Evolutionary conservation across 2,113 vertebrate species (phyloP).

Genomic region (Anhinga rufa): DNA sequence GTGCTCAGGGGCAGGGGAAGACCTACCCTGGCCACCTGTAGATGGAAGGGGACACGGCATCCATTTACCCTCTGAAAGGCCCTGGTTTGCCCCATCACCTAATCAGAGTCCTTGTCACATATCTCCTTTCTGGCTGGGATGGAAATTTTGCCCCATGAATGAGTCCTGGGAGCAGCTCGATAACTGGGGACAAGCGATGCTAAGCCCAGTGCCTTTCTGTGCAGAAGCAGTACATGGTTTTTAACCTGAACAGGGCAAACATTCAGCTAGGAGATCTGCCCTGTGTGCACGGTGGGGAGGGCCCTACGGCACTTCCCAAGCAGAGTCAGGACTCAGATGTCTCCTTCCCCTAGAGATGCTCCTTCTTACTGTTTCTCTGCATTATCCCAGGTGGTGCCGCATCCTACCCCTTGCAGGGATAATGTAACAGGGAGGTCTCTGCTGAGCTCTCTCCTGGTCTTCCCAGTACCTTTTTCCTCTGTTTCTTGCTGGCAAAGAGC

Average conservation of each 20-base stretch:
- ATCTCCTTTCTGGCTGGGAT: background rate
- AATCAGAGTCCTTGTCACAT: background rate
- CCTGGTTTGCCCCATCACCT: background rate
- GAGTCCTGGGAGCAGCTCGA: background rate
- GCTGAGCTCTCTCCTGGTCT: background rate
- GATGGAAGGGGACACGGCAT: accelerated
- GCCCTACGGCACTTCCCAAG: background rate
- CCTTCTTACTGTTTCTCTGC: background rate
- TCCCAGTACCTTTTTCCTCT: background rate
- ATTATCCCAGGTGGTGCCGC: background rate
- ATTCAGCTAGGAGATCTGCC: background rate
- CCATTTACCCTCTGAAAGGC: background rate
- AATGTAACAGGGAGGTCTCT: accelerated
- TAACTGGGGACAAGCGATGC: background rate
- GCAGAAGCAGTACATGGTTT: accelerated
- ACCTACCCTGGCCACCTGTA: background rate
- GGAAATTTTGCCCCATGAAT: background rate
- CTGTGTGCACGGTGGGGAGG: accelerated
- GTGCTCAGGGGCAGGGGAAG: background rate
- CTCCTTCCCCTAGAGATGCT: background rate
- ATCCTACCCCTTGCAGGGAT: background rate
- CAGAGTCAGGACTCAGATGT: background rate
- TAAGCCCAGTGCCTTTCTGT: background rate
- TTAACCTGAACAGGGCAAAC: background rate
- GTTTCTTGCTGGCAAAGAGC: slow-evolving; percentile 7